phyloP scores from a whole-genome alignment of 1,140 invertebrate genomes.

The Babylonia areolata region DNA sequence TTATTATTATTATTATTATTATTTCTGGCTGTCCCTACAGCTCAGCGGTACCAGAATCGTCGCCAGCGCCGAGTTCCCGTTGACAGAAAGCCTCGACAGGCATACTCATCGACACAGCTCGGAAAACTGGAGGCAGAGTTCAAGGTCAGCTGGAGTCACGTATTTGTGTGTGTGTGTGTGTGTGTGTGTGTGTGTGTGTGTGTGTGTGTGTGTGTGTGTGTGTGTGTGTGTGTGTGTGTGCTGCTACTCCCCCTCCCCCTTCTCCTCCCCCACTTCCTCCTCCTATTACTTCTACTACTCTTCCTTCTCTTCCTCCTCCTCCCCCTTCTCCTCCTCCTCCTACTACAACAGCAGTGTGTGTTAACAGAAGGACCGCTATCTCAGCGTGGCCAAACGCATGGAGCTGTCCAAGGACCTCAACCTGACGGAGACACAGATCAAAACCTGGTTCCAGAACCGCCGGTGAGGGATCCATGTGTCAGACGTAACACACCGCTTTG shows the following conservation, averaged over 20 bases:
- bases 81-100: constrained; percentile 94
- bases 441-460: constrained; percentile 97
- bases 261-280: too few species aligned
- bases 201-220: neutral
- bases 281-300: too few species aligned
- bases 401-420: constrained; percentile 91
- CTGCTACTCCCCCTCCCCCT: too few species aligned
- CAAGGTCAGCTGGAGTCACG: constrained; percentile 80
- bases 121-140: constrained; percentile 94
- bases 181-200: neutral
- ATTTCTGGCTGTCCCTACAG: constrained; percentile 78
- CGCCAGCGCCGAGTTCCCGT: constrained; percentile 88
- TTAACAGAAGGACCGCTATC: constrained; percentile 90
- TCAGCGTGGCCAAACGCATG: constrained; percentile 95
- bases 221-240: neutral
- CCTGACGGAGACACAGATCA: constrained; percentile 96
- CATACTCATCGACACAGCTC: constrained; percentile 94
- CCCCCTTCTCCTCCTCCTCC: neutral
- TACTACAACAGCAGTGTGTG: neutral
- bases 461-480: too few species aligned
- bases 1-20: too few species aligned
- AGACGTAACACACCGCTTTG: too few species aligned
- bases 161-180: constrained; percentile 39
- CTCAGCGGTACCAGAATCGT: constrained; percentile 85
- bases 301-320: too few species aligned